Conservation (phyloP, 1,140 invertebrate genomes). For the Paraescarpia echinospica region DNA sequence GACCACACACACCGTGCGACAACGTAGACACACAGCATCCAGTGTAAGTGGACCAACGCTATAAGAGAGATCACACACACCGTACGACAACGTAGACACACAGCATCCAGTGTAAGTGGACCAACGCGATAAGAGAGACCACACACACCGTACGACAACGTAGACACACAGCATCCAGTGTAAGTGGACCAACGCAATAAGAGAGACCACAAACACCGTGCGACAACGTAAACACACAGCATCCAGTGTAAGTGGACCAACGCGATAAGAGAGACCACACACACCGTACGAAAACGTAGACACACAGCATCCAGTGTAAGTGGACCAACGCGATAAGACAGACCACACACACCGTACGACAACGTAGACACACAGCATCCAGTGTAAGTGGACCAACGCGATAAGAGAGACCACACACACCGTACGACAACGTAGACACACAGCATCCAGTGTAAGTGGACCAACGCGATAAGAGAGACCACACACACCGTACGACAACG, state of each 20-base stretch:
- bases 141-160: neutral
- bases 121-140: neutral
- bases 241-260: neutral
- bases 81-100: neutral
- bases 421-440: neutral
- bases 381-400: neutral
- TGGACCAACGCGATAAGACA: neutral
- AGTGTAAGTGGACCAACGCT: neutral
- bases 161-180: neutral
- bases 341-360: neutral
- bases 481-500: neutral
- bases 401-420: too few relatives aligned
- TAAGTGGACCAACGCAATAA: neutral
- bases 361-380: neutral
- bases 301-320: neutral
- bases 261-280: too few relatives aligned
- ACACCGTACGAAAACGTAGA: neutral
- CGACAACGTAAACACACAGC: neutral
- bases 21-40: neutral
- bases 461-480: neutral
- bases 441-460: neutral
- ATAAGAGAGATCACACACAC: too few relatives aligned
- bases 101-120: neutral
- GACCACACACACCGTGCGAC: neutral
- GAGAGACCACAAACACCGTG: too few relatives aligned